phyloP scores from a whole-genome alignment of 2,888 invertebrate genomes.

The Iselma pallidipennis region DNA sequence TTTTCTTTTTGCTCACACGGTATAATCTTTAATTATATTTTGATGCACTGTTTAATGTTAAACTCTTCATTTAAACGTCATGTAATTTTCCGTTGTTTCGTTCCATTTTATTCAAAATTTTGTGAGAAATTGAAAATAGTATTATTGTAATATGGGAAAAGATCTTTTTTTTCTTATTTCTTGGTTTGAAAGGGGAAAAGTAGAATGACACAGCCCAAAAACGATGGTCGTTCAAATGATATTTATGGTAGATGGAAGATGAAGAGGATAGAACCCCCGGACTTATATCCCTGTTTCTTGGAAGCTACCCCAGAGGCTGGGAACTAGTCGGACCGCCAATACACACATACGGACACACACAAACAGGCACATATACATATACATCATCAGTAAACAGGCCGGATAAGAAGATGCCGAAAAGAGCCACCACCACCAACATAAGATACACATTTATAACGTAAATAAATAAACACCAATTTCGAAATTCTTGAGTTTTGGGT shows the following conservation, averaged over 20 bases:
- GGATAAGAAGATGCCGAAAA: slow-evolving; percentile 46
- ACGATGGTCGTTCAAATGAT: no score
- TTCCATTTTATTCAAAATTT: background rate
- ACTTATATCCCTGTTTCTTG: slow-evolving; percentile 31
- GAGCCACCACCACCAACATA: slow-evolving; percentile 28
- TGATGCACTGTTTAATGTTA: background rate
- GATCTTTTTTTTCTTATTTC: no score
- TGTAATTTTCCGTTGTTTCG: background rate
- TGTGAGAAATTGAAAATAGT: background rate
- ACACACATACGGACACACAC: slow-evolving; percentile 5
- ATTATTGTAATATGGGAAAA: slow-evolving; percentile 16
- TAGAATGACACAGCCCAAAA: no score
- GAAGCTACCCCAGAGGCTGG: slow-evolving; percentile 43
- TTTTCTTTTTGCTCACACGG: background rate
- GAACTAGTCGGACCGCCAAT: slow-evolving; percentile 39
- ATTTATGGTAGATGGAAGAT: background rate
- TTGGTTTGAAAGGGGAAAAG: no score
- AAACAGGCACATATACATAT: slow-evolving; percentile 16
- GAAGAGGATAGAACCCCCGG: no score
- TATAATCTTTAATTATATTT: background rate
- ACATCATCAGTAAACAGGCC: slow-evolving; percentile 29
- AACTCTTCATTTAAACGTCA: no score
- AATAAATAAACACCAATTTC: slow-evolving; percentile 43
- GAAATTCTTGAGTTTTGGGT: slow-evolving; percentile 28
- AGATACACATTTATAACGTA: slow-evolving; percentile 40